Percentiles rank a stretch among this genome's conserved stretches.
phyloP scores from a whole-genome alignment of 2,113 vertebrate species.

The Notiomystis cincta region DNA sequence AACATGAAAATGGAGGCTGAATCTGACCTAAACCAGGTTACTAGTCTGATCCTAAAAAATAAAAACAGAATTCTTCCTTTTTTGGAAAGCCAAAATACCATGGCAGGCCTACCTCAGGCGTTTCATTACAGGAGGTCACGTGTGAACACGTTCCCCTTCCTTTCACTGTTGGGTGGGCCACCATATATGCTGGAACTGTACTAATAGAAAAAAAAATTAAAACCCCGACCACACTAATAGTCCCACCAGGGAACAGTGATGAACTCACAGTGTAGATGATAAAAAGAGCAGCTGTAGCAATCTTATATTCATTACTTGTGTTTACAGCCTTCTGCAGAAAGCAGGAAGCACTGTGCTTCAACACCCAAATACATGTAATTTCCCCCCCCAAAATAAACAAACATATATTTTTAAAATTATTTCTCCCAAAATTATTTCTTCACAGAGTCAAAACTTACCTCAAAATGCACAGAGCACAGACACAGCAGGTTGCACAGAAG shows the following conservation, averaged over 20 bases:
- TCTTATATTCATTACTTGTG: conserved; percentile 32
- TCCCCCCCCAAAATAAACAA: neutral
- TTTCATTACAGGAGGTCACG: neutral
- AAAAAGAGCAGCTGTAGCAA: conserved; percentile 59
- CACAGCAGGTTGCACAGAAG: neutral
- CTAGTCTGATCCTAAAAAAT: neutral
- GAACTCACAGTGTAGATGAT: conserved; percentile 18
- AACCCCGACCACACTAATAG: neutral
- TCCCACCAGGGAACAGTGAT: conserved; percentile 6
- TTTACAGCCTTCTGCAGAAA: conserved; percentile 42
- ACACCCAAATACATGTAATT: neutral
- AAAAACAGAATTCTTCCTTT: neutral
- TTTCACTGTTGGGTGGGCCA: neutral
- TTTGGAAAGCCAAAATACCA: neutral
- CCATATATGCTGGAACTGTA: neutral
- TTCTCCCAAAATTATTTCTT: neutral
- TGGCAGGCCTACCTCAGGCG: neutral
- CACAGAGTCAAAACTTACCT: neutral
- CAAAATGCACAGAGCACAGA: neutral
- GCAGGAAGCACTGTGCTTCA: conserved; percentile 2
- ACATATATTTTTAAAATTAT: neutral
- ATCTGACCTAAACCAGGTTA: neutral
- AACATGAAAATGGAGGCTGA: neutral
- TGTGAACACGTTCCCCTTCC: neutral
- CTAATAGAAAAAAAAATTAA: neutral